Percentiles rank a stretch among this genome's conserved stretches.
phyloP scores from a whole-genome alignment of 2,888 invertebrate genomes.

The Epistrophella euchroma region DNA sequence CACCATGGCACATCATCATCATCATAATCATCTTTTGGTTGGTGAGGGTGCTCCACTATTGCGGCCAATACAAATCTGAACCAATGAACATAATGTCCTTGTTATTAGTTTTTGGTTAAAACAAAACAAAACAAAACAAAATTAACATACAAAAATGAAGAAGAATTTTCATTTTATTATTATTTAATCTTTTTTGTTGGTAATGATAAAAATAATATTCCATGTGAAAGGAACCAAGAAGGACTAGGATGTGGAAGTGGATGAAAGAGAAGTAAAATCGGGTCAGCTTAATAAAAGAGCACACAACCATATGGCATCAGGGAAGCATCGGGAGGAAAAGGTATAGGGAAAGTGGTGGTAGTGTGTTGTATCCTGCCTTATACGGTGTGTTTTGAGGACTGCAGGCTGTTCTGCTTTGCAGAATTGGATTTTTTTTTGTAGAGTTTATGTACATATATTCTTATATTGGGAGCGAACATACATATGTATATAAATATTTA shows the following conservation, averaged over 20 bases:
- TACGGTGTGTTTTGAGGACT: conserved; percentile 64
- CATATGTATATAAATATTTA: not conserved
- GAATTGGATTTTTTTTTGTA: conserved; percentile 62
- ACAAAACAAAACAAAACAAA: not conserved
- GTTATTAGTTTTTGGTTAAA: conserved; percentile 47
- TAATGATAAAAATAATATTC: conserved; percentile 60
- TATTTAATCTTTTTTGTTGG: conserved; percentile 71
- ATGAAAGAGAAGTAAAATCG: conserved; percentile 61
- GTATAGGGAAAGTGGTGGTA: not conserved
- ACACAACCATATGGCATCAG: conserved; percentile 22
- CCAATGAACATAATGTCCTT: conserved; percentile 64
- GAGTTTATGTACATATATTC: conserved; percentile 42
- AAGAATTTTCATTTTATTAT: conserved; percentile 41
- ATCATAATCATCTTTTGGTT: conserved; percentile 15
- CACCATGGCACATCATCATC: conserved; percentile 23
- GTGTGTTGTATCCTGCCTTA: conserved; percentile 35
- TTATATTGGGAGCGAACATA: conserved; percentile 31
- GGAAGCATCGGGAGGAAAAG: conserved; percentile 1
- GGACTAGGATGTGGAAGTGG: conserved; percentile 12
- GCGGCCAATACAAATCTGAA: conserved; percentile 43
- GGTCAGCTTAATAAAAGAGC: conserved; percentile 75
- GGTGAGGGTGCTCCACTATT: conserved; percentile 24
- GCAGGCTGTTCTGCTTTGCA: conserved; percentile 61
- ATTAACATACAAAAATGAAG: conserved; percentile 5
- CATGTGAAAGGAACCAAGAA: conserved; percentile 50